Base-by-base conservation (phyloP, 2,888 invertebrate species). In the Latrodectus hesperus region DNA sequence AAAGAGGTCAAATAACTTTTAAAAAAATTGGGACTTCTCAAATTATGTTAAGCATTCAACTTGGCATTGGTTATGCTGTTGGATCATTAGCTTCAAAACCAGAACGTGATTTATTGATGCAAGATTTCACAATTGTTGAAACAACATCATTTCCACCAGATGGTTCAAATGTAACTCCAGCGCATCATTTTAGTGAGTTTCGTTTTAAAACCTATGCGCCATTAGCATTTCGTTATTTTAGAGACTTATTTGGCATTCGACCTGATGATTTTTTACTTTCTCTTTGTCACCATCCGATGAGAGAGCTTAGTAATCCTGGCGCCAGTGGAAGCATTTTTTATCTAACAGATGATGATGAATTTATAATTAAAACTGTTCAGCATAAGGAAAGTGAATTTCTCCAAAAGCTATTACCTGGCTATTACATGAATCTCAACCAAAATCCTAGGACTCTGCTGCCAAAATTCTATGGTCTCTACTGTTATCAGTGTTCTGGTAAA, bases 191-290 rank as follows among this genome's bases (percentile, higher is more conserved):
- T 93, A 97, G 97, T 90, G 94, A 94, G 94, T 99, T 99, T 94
- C 96, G 97, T 92, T 99, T 99, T 93, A 99, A 99, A 93, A 98
- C 98, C 90, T 99, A 99, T 93, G 99, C 99, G 90, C 99, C 99
- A 17, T 97, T 99, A 92, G 99, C 99, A 92, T 99, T 99, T 94
- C 95, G 99, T 92, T 99, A 99, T 93, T 99, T 99, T 94, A 94
- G 99, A 90, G 98, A 99, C 93, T 94, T 99, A 91, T 99, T 99
- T 94, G 97, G 98, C 89, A 99, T 99, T 92, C 98, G 98, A 93
- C 98, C 99, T 17, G 99, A 99, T 92, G 99, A 99, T 94, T 99
- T 99, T 94, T 94, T 99, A 98, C 96, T 99, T 95, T 99, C 99
- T 88, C 96, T 99, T 95, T 99, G 99, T 94, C 97, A 97, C 92